Percentiles rank a stretch among this genome's conserved stretches.
phyloP scores from a whole-genome alignment of 2,888 invertebrate species.

The Venusia cambrica region DNA sequence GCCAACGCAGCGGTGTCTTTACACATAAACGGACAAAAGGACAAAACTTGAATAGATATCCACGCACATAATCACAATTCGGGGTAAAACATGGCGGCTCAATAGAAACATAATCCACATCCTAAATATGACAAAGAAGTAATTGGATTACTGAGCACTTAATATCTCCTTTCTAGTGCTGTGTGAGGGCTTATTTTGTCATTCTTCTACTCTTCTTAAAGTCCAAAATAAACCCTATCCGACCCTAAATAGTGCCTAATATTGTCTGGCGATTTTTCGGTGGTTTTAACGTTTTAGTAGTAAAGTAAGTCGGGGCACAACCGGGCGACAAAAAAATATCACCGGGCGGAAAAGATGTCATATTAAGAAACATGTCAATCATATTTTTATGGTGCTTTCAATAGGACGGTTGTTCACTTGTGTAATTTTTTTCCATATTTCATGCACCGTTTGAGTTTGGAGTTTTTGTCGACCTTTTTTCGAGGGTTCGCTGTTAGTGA shows the following conservation, averaged over 20 bases:
- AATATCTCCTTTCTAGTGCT: conserved; percentile 71
- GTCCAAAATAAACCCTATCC: conserved; percentile 24
- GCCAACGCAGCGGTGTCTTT: conserved; percentile 53
- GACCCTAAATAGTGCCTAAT: not conserved
- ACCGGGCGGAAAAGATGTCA: conserved; percentile 77
- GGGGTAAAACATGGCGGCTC: conserved; percentile 63
- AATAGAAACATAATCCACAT: conserved; percentile 78
- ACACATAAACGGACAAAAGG: conserved; percentile 57
- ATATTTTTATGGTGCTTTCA: conserved; percentile 78
- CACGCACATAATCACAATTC: conserved; percentile 66
- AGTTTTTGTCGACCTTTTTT: conserved; percentile 55
- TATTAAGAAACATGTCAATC: conserved; percentile 81
- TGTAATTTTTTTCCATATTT: conserved; percentile 73
- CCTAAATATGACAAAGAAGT: conserved; percentile 75
- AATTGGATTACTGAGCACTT: conserved; percentile 78
- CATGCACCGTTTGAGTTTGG: conserved; percentile 61
- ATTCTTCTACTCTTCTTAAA: not conserved
- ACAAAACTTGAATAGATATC: conserved; percentile 62
- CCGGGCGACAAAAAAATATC: conserved; percentile 78
- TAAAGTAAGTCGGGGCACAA: conserved; percentile 41
- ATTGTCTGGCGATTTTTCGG: conserved; percentile 14
- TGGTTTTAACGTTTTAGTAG: conserved; percentile 21
- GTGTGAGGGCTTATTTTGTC: conserved; percentile 15
- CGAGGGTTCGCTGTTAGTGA: conserved; percentile 47
- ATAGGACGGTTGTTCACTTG: conserved; percentile 71